Percentiles rank a stretch among this genome's conserved stretches.
Conservation (phyloP, 2,797 vertebrate genomes). For the Coluber constrictor region DNA sequence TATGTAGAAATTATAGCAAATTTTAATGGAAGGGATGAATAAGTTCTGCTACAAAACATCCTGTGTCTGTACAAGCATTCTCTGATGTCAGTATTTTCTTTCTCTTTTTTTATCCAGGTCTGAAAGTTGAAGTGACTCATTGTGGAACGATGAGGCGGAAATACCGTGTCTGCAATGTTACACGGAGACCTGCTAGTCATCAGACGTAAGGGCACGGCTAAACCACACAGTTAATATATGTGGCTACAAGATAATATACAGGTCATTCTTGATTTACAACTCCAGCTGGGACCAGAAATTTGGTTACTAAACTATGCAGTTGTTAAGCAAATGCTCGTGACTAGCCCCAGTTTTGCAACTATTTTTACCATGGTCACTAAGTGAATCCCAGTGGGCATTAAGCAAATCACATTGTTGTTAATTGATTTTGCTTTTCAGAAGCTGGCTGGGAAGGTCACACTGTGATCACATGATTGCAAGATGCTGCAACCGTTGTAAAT, state of each 20-base stretch:
- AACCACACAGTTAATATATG: not conserved
- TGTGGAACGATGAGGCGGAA: slow-evolving; percentile 99
- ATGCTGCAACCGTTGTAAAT: not conserved
- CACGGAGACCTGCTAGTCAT: slow-evolving; percentile 95
- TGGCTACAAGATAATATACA: not conserved
- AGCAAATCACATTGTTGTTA: not conserved
- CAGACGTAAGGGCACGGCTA: slow-evolving; percentile 86
- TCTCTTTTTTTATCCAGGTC: slow-evolving; percentile 75
- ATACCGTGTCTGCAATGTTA: slow-evolving; percentile 97
- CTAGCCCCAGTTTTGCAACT: not conserved
- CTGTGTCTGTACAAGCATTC: not conserved
- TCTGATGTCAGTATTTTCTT: slow-evolving; percentile 35
- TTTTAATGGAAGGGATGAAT: not conserved
- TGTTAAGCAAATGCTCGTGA: not conserved
- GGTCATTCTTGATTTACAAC: not conserved
- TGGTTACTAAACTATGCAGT: not conserved
- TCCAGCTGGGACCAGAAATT: not conserved
- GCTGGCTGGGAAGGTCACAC: not conserved
- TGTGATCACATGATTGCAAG: not conserved
- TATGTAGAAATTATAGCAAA: not conserved
- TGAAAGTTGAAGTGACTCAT: slow-evolving; percentile 99
- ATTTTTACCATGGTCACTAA: not conserved
- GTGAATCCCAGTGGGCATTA: not conserved
- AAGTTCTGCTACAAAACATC: not conserved
- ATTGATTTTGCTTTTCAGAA: not conserved